Conservation (phyloP, 1,140 invertebrate genomes). For the Polypedilum vanderplanki region DNA sequence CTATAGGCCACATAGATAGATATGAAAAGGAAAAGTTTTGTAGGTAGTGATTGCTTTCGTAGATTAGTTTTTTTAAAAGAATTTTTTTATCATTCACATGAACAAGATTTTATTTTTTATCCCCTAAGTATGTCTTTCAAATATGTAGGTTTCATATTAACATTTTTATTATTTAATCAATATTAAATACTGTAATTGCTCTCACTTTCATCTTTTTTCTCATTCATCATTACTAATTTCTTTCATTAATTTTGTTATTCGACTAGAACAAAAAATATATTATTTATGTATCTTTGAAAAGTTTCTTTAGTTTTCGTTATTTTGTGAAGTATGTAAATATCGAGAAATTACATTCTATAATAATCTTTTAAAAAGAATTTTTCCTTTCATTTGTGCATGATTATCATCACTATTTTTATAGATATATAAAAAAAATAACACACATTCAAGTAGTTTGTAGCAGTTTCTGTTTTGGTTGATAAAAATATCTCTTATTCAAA, state of each 20-base stretch:
- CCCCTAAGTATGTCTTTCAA: not conserved
- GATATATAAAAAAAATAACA: too few species aligned
- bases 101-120: too few species aligned
- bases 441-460: too few species aligned
- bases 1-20: constrained; percentile 17
- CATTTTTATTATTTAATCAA: not conserved
- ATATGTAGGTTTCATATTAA: not conserved
- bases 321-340: too few species aligned
- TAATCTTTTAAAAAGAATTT: too few species aligned
- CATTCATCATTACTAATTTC: not conserved
- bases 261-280: not conserved
- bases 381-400: too few species aligned
- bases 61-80: not conserved
- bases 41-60: not conserved
- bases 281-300: not conserved
- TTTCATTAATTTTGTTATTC: constrained; percentile 2
- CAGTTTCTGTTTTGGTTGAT: too few species aligned
- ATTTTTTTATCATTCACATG: too few species aligned
- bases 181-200: not conserved
- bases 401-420: too few species aligned
- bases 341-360: too few species aligned
- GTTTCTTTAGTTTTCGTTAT: constrained; percentile 13
- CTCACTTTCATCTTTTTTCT: not conserved
- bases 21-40: constrained; percentile 18
- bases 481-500: not conserved